phyloP scores from a whole-genome alignment of 2,888 invertebrate species.

The Caenorhabditis macrosperma region DNA sequence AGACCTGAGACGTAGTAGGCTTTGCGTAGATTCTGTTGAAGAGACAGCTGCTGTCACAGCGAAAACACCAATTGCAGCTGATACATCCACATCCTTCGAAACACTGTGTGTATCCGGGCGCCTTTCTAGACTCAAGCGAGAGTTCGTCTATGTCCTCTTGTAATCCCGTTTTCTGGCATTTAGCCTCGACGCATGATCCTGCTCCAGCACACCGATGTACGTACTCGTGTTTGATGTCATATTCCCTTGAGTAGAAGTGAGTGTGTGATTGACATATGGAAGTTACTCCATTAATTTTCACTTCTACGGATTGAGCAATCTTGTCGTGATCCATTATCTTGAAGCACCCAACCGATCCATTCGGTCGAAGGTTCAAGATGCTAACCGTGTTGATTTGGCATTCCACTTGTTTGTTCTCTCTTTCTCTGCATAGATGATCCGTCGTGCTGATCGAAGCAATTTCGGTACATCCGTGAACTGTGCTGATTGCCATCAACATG shows the following conservation, averaged over 20 bases:
- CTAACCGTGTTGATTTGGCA: neutral
- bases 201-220: slow-evolving; percentile 15
- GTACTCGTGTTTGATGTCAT: neutral
- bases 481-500: neutral
- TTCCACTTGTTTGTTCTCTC: neutral
- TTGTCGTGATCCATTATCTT: neutral
- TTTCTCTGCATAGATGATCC: neutral
- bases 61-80: slow-evolving; percentile 9
- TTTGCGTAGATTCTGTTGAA: slow-evolving; percentile 21
- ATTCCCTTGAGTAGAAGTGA: slow-evolving; percentile 9
- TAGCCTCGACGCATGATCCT: neutral
- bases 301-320: neutral
- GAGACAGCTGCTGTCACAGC: slow-evolving; percentile 3
- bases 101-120: slow-evolving; percentile 29
- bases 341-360: neutral
- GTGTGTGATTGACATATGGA: neutral
- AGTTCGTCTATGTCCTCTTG: neutral
- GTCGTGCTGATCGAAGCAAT: neutral
- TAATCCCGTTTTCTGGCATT: neutral
- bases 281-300: neutral
- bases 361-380: slow-evolving; percentile 11
- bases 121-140: neutral
- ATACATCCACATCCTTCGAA: slow-evolving; percentile 13
- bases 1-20: slow-evolving; percentile 3
- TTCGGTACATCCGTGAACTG: neutral